Evolutionary conservation across 2,797 vertebrate species (phyloP).

Genomic region (Hephaestus fuliginosus): DNA sequence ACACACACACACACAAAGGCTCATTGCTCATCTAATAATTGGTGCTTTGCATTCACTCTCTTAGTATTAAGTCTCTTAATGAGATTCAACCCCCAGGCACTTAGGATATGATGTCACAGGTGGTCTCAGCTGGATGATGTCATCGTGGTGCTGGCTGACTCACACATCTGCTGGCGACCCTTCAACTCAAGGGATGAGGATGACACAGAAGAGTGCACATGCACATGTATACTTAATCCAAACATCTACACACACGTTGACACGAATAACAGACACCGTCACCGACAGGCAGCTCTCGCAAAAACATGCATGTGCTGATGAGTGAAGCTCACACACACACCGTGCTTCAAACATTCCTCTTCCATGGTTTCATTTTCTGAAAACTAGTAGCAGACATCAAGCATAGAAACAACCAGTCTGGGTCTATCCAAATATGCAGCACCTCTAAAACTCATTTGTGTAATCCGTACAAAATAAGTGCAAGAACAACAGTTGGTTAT

Average conservation of each 20-base stretch:
- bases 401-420: neutral
- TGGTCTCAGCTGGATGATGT: slow-evolving; percentile 66
- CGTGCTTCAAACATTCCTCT: neutral
- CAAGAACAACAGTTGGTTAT: neutral
- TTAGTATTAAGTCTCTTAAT: slow-evolving; percentile 34
- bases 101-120: slow-evolving; percentile 65
- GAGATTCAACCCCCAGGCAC: slow-evolving; percentile 33
- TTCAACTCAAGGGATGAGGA: slow-evolving; percentile 40
- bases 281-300: neutral
- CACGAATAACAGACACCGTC: neutral
- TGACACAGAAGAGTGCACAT: slow-evolving; percentile 39
- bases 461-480: too few species aligned
- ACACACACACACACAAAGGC: neutral
- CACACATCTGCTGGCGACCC: slow-evolving; percentile 34
- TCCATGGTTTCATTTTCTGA: neutral
- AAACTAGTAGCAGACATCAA: too few species aligned
- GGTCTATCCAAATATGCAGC: neutral
- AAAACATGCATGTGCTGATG: slow-evolving; percentile 6
- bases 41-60: slow-evolving; percentile 31
- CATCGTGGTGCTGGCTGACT: slow-evolving; percentile 62
- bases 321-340: slow-evolving; percentile 10
- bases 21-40: slow-evolving; percentile 19
- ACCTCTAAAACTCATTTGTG: too few species aligned
- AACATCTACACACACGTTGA: slow-evolving; percentile 12
- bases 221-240: slow-evolving; percentile 15